Evolutionary conservation across 2,797 vertebrate species (phyloP).

Genomic region (Psittacula derbiana): DNA sequence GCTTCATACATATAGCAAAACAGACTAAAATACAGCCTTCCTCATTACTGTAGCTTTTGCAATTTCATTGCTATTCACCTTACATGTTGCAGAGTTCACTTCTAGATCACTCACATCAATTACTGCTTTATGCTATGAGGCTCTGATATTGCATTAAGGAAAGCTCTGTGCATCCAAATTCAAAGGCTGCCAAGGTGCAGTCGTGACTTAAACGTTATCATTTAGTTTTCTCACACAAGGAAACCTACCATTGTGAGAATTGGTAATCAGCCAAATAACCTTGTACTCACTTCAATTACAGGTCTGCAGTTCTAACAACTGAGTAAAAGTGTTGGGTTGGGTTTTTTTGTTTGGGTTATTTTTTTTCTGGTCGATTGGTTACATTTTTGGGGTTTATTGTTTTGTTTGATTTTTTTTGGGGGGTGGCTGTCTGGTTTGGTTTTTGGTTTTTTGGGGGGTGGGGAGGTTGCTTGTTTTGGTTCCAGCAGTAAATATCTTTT

Average conservation of each 20-base stretch:
- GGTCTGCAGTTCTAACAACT: neutral
- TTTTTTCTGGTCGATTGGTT: neutral
- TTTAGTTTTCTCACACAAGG: neutral
- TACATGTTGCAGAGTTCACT: conserved; percentile 7
- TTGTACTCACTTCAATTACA: neutral
- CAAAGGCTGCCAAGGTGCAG: conserved; percentile 51
- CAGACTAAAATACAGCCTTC: neutral
- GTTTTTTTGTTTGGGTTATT: neutral
- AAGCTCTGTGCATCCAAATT: conserved; percentile 36
- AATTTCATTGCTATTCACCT: conserved; percentile 8
- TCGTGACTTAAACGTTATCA: conserved; percentile 13
- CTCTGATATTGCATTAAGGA: neutral
- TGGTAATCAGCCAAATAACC: conserved; percentile 52
- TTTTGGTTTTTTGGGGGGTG: neutral
- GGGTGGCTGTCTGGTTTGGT: neutral
- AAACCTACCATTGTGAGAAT: conserved; percentile 31
- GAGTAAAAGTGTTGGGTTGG: neutral
- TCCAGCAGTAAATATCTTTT: neutral
- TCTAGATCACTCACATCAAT: conserved; percentile 6
- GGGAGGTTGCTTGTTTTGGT: no score
- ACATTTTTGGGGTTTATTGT: neutral
- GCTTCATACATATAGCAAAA: neutral
- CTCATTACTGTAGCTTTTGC: conserved; percentile 1
- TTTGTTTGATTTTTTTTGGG: neutral
- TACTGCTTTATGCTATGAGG: neutral